Evolutionary conservation across 2,888 invertebrate species (phyloP).

Genomic region (Melanostoma scalare): DNA sequence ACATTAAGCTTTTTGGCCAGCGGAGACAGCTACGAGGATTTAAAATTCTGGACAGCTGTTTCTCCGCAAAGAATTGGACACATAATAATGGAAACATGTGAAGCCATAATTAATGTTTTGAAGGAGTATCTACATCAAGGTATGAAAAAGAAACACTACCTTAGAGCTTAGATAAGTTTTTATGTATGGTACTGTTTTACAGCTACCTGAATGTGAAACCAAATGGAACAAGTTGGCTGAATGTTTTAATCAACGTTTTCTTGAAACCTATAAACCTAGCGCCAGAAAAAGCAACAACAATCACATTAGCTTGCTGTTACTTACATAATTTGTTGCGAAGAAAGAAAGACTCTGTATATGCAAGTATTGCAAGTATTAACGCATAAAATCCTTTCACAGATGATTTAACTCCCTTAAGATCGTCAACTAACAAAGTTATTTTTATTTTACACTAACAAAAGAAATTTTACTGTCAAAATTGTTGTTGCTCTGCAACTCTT

Average conservation of each 20-base stretch:
- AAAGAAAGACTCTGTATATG: too few relatives aligned
- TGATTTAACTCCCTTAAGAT: too few relatives aligned
- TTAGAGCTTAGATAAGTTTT: background rate
- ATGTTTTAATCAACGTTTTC: background rate
- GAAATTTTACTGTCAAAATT: too few relatives aligned
- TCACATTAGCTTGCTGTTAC: too few relatives aligned
- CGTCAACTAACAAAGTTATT: too few relatives aligned
- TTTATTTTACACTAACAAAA: too few relatives aligned
- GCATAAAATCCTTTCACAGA: too few relatives aligned
- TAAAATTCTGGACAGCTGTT: background rate
- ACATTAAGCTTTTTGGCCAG: too few relatives aligned
- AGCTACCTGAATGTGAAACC: conserved; percentile 1
- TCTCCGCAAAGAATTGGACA: background rate
- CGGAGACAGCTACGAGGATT: too few relatives aligned
- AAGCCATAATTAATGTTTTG: conserved; percentile 3
- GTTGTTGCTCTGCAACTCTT: too few relatives aligned
- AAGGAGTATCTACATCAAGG: background rate
- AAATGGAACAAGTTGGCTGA: conserved; percentile 5
- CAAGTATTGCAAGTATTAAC: too few relatives aligned
- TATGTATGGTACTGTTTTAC: background rate
- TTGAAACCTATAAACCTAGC: conserved; percentile 4
- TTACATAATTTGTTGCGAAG: too few relatives aligned
- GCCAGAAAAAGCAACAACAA: background rate
- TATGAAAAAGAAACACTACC: background rate
- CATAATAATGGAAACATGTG: background rate